A percentile compares a stretch with the other conserved stretches of the same genome.
phyloP scores from a whole-genome alignment of 1,140 invertebrate genomes.

The Drepana arcuata region DNA sequence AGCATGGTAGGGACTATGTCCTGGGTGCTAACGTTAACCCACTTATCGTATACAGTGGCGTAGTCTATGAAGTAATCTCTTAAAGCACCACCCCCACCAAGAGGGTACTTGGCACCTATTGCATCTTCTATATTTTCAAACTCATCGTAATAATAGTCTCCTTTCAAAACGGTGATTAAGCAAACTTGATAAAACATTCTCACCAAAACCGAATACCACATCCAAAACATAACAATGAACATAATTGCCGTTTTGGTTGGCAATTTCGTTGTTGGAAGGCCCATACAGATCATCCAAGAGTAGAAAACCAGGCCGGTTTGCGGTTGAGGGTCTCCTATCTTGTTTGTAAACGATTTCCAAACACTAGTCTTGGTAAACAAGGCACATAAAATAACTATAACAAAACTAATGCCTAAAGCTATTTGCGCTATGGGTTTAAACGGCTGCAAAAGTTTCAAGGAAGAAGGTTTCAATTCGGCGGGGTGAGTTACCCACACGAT shows the following conservation, averaged over 20 bases:
- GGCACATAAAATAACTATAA: conserved; percentile 21
- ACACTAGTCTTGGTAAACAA: conserved; percentile 22
- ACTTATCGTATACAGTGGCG: conserved; percentile 32
- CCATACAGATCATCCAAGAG: conserved; percentile 48
- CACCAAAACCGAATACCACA: conserved; percentile 48
- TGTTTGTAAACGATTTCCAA: conserved; percentile 7
- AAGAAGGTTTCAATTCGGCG: conserved; percentile 22
- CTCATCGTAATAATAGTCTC: conserved; percentile 27
- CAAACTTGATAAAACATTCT: conserved; percentile 51
- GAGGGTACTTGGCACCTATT: conserved; percentile 28
- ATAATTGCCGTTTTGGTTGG: conserved; percentile 26
- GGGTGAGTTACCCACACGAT: conserved; percentile 45
- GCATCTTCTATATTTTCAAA: conserved; percentile 37
- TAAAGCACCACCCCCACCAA: conserved; percentile 39
- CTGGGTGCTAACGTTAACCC: conserved; percentile 26
- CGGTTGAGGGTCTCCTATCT: conserved; percentile 2
- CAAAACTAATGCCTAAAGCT: conserved; percentile 24
- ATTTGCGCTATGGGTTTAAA: conserved; percentile 24
- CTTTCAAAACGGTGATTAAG: conserved; percentile 41
- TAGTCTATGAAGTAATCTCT: conserved; percentile 43
- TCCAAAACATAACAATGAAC: conserved; percentile 31
- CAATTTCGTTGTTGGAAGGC: conserved; percentile 27
- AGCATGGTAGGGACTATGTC: conserved; percentile 22
- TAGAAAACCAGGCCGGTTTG: conserved; percentile 29
- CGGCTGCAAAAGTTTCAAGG: conserved; percentile 41